Base-by-base conservation (phyloP, 2,113 vertebrate species). In the Eulemur macaco region DNA sequence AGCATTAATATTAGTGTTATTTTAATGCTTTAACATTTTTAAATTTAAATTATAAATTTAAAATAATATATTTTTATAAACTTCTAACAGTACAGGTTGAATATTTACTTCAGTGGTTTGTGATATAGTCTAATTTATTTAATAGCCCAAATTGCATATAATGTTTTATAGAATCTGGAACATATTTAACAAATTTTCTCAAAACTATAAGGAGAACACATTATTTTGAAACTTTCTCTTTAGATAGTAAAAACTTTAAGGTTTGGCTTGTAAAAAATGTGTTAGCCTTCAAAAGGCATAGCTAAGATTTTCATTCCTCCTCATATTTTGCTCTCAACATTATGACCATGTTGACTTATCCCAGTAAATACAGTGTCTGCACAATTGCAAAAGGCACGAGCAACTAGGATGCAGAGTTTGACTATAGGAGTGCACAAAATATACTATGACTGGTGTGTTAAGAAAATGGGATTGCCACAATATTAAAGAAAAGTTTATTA, bases 401-500 rank as follows among this genome's bases (percentile, higher is more conserved):
- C 93, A 27, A 50, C 31, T 86, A 86, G 58, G 3, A 96, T 77
- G 50, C 4, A 87, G 66, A 94, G 68, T 97, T 54, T 90, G 91
- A 93, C 93, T 92, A 39, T 81, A 74, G 83, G 85, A 82, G 34
- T 95, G n/a, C 9, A 54, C 23, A 97, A 97, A 95, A 97, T 92
- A 91, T 96, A 97, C 98, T 98, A 97, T 89, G 66, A 94, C 34
- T 68, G 74, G 76, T 94, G 45, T 90, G 95, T 97, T 96, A 91
- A 91, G 95, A 96, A 98, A 98, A 92, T 27, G 20, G 81, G 92
- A 98, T 96, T 97, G 95, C 90, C 89, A 98, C 88, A 94, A 85
- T 97, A 98, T 98, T 98, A 98, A 98, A 98, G 97, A 96, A 98
- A 98, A 97, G 97, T 98, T 98, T 98, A 99, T 98, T 98, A 98